A percentile compares a stretch with the other conserved stretches of the same genome.
These are phyloP conservation scores for Lysiphlebus fabarum DNA, from an alignment of 1,140 invertebrate genomes.

Conservation along the genomic window DNA sequence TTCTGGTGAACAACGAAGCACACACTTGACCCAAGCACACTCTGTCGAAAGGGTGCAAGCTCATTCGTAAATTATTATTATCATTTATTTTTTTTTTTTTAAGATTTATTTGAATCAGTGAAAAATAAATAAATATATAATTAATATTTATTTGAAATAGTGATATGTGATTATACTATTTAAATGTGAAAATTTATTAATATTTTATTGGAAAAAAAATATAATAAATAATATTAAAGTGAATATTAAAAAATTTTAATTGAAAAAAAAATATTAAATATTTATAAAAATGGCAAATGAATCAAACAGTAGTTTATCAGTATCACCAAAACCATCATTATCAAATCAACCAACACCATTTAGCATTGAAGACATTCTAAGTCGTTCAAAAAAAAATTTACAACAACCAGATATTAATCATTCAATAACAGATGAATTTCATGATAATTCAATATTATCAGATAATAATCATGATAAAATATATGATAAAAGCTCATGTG, in stretches of 20 bases:
- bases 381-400: conserved; percentile 33
- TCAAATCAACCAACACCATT: conserved; percentile 47
- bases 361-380: conserved; percentile 52
- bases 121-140: conserved; percentile 5
- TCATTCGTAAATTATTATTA: not conserved
- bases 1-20: conserved; percentile 39
- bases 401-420: conserved; percentile 21
- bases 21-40: conserved; percentile 53
- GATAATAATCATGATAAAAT: conserved; percentile 7
- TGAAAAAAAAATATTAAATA: not conserved
- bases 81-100: not conserved
- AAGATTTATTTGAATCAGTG: not conserved
- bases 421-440: conserved; percentile 5
- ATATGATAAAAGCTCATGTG: conserved; percentile 19
- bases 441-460: conserved; percentile 2
- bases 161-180: not conserved
- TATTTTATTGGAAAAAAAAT: not conserved
- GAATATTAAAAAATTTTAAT: not conserved
- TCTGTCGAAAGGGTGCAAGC: conserved; percentile 41
- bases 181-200: not conserved
- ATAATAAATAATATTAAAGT: not conserved
- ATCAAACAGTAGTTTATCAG: conserved; percentile 30
- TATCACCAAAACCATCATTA: conserved; percentile 40
- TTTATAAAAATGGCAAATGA: conserved; percentile 28
- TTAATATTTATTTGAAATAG: not conserved